A percentile compares a stretch with the other conserved stretches of the same genome.
phyloP scores from a whole-genome alignment of 2,113 vertebrate species.

The Lipophrys pholis region DNA sequence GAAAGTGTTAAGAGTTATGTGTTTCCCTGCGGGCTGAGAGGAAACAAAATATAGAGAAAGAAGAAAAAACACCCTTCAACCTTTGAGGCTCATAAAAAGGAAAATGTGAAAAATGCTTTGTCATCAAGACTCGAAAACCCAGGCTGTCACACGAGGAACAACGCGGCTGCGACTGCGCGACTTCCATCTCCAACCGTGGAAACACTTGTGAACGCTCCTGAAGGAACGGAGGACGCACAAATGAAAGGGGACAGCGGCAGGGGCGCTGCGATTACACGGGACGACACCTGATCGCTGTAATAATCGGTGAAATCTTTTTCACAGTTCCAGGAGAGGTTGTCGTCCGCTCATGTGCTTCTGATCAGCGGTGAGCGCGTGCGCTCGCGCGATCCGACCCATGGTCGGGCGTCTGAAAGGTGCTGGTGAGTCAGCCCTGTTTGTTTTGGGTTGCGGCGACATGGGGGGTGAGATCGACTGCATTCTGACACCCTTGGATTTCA shows the following conservation, averaged over 20 bases:
- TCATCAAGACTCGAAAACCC: constrained; percentile 18
- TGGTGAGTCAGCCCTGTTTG: constrained; percentile 49
- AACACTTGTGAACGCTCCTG: not conserved
- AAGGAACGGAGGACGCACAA: not conserved
- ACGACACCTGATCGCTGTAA: constrained; percentile 11
- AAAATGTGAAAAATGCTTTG: constrained; percentile 38
- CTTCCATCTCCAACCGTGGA: not conserved
- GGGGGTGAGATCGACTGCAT: constrained; percentile 35
- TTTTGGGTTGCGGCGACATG: constrained; percentile 62
- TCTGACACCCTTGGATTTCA: constrained; percentile 34
- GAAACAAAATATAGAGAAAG: no score
- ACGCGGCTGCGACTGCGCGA: not conserved
- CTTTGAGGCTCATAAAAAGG: constrained; percentile 3
- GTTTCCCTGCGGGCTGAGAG: constrained; percentile 1
- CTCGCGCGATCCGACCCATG: not conserved
- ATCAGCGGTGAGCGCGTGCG: constrained; percentile 15
- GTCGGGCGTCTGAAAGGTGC: constrained; percentile 26
- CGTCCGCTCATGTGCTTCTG: constrained; percentile 22
- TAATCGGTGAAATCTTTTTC: not conserved
- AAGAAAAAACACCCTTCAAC: constrained; percentile 26
- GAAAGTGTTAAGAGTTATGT: constrained; percentile 1
- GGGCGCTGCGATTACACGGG: not conserved
- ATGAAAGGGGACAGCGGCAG: constrained; percentile 18
- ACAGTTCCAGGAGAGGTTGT: not conserved
- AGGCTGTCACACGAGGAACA: not conserved